Evolutionary conservation across 2,797 vertebrate genomes (phyloP).

Genomic region (Hipposideros larvatus): DNA sequence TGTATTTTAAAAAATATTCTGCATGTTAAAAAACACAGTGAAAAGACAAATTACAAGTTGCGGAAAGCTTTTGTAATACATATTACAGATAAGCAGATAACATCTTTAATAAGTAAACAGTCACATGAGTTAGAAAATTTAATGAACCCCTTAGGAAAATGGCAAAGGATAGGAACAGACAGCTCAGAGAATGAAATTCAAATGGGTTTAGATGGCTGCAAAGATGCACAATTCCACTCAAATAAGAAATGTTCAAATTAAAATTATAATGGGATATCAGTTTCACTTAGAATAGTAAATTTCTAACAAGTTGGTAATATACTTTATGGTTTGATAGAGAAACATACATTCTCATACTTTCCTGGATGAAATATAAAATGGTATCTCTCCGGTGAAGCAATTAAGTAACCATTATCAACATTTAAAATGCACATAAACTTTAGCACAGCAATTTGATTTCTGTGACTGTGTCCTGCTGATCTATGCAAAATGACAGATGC

Average conservation of each 20-base stretch:
- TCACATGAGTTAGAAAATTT: background rate
- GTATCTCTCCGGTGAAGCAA: too few relatives aligned
- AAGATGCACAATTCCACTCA: background rate
- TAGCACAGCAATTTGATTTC: background rate
- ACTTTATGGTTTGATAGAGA: background rate
- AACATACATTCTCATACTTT: background rate
- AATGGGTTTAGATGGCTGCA: background rate
- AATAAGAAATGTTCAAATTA: background rate
- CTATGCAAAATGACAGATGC: background rate
- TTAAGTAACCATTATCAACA: background rate
- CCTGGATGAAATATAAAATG: background rate
- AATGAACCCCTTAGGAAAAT: background rate
- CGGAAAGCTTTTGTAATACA: background rate
- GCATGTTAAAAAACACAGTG: background rate
- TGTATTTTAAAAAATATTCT: background rate
- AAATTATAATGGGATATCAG: background rate
- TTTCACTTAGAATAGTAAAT: background rate
- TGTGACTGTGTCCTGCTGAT: background rate
- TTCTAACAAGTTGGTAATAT: background rate
- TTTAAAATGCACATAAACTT: background rate
- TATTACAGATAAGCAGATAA: background rate
- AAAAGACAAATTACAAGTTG: constrained; percentile 15
- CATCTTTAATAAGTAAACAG: background rate
- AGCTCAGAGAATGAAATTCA: background rate
- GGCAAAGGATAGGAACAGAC: background rate